Base-by-base conservation (phyloP, 2,888 invertebrate species). In the Cyaniris semiargus region DNA sequence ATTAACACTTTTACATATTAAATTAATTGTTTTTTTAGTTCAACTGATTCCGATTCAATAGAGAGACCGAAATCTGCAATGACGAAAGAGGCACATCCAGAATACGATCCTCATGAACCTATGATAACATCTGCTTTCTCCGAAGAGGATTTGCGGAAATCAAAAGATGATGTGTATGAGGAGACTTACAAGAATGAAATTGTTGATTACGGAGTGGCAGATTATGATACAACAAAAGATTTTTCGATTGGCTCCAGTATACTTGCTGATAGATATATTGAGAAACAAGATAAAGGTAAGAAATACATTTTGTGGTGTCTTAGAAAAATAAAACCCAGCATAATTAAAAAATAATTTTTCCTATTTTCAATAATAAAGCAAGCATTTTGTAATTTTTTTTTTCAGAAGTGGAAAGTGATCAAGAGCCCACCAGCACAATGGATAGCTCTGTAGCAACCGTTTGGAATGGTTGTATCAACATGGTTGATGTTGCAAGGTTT, bases 401-500 rank as follows among this genome's bases (percentile, higher is more conserved):
- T 74, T 15, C 86, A 85, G 95, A 95, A 88, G 94, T 93, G 78
- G 96, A 96, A 83, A 95, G 96, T 83, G 97, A 97, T 84, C 96
- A 97, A 84, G 97, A 97, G 85, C 97, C 97, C 0, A 96, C 95
- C 77, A 97, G 97, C 70, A 97, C 97, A 7, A 97, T 97, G 4
- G 93, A 94, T 8, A 87, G 88, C 78, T 86, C 94, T 0, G 87
- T 90, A 0, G 92, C 94, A 0, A 94, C 95, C 0, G 94, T 96
- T 48, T 98, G 98, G 98, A 96, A 96, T 79, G 98, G 98, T 1
- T 96, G 96, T 81, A 96, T 98, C 8, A 97, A 96, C 84, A 98
- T 98, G 98, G 96, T 97, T 7, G 98, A 98, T 85, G 97, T 98
- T 0, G 97, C 98, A 0, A 96, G 97, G 83, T 98, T 98, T 85